These are phyloP conservation scores for Ditula angustiorana DNA, from an alignment of 2,888 invertebrate genomes.

Conservation along the genomic window DNA sequence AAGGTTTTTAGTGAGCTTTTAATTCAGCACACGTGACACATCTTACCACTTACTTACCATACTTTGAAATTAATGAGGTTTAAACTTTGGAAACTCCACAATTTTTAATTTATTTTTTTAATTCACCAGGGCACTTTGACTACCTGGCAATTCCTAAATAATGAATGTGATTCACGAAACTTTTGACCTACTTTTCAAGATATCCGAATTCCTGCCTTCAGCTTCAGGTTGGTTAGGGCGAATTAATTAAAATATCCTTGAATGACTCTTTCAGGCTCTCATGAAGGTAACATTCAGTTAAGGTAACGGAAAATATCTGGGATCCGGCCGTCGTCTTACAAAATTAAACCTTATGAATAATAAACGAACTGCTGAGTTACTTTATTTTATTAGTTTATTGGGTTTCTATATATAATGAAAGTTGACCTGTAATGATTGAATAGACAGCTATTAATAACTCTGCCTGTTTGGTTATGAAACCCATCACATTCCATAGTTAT, in stretches of 20 bases:
- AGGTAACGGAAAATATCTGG: background rate
- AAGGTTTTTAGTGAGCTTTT: slow-evolving; percentile 7
- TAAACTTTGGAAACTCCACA: background rate
- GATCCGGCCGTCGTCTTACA: background rate
- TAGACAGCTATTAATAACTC: too few species aligned
- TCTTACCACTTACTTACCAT: too few species aligned
- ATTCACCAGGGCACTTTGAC: background rate
- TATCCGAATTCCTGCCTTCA: slow-evolving; percentile 4
- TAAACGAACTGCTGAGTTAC: too few species aligned
- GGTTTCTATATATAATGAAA: too few species aligned
- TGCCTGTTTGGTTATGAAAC: too few species aligned
- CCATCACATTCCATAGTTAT: too few species aligned
- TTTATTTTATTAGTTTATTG: too few species aligned
- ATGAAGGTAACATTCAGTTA: slow-evolving; percentile 14
- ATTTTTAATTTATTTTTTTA: background rate
- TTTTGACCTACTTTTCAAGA: slow-evolving; percentile 31
- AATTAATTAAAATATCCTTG: slow-evolving; percentile 26
- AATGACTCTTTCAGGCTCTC: slow-evolving; percentile 20
- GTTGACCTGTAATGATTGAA: too few species aligned
- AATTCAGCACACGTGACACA: background rate
- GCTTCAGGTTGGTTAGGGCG: slow-evolving; percentile 16
- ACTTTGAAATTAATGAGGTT: too few species aligned
- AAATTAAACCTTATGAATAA: too few species aligned
- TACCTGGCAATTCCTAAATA: slow-evolving; percentile 2
- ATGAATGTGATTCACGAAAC: slow-evolving; percentile 23